A percentile compares a stretch with the other conserved stretches of the same genome.
Conservation (phyloP, 2,113 vertebrate species). For the Dicerorhinus sumatrensis region DNA sequence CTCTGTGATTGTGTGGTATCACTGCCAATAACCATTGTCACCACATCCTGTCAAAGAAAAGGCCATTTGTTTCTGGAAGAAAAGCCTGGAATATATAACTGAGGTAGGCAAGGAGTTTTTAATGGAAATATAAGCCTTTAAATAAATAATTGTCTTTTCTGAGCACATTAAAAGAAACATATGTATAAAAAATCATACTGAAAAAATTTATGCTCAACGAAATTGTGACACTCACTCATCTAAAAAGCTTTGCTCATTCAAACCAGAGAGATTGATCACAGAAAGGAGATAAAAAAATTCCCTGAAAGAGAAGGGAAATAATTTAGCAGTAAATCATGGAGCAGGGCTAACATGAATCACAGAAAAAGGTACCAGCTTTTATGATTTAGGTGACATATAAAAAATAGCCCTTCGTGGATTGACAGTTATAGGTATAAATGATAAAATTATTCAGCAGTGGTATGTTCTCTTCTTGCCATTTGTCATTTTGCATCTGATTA, state of each 20-base stretch:
- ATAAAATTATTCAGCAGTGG: slow-evolving; percentile 84
- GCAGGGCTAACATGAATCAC: slow-evolving; percentile 82
- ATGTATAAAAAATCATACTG: slow-evolving; percentile 72
- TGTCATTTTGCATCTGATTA: slow-evolving; percentile 84
- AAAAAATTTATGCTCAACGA: slow-evolving; percentile 71
- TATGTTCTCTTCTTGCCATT: slow-evolving; percentile 81
- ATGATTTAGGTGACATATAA: slow-evolving; percentile 83
- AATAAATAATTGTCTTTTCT: slow-evolving; percentile 80
- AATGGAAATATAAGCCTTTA: slow-evolving; percentile 76
- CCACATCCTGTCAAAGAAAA: slow-evolving; percentile 60
- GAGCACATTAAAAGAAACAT: slow-evolving; percentile 62
- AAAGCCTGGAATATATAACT: slow-evolving; percentile 58
- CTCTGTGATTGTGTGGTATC: slow-evolving; percentile 25
- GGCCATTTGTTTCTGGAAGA: neutral
- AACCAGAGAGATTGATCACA: slow-evolving; percentile 83
- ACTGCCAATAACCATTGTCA: slow-evolving; percentile 54
- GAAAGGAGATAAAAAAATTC: slow-evolving; percentile 80
- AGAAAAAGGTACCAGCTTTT: slow-evolving; percentile 78
- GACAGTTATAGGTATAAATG: slow-evolving; percentile 84
- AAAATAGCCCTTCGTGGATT: slow-evolving; percentile 82
- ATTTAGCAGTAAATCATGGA: slow-evolving; percentile 85
- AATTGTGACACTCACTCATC: slow-evolving; percentile 79
- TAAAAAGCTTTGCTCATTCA: slow-evolving; percentile 83
- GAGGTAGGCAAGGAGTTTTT: slow-evolving; percentile 37
- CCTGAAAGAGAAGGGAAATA: slow-evolving; percentile 83